These are phyloP conservation scores for Helostoma temminkii DNA, from an alignment of 2,797 vertebrate species.

Conservation along the genomic window DNA sequence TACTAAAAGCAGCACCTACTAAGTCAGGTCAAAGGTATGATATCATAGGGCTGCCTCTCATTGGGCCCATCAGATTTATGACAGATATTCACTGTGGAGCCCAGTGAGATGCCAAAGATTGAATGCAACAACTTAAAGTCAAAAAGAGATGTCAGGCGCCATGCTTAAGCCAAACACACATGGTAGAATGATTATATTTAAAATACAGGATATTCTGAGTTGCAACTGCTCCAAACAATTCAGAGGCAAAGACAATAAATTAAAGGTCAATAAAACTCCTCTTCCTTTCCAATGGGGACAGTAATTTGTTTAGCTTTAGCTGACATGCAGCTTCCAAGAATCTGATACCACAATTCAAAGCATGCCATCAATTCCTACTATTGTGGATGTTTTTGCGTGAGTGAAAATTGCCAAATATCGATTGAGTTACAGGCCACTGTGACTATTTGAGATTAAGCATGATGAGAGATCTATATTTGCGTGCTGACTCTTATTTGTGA, in stretches of 20 bases:
- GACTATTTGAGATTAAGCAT: slow-evolving; percentile 62
- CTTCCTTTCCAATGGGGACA: slow-evolving; percentile 34
- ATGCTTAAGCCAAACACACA: slow-evolving; percentile 4
- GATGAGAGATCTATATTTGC: slow-evolving; percentile 60
- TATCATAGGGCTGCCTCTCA: background rate
- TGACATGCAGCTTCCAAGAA: slow-evolving; percentile 51
- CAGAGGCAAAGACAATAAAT: slow-evolving; percentile 39
- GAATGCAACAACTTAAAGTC: background rate
- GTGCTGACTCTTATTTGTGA: slow-evolving; percentile 48
- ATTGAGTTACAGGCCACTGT: slow-evolving; percentile 63
- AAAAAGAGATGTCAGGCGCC: background rate
- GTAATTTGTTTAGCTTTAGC: slow-evolving; percentile 57
- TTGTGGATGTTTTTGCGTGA: slow-evolving; percentile 68
- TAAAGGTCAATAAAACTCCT: slow-evolving; percentile 31
- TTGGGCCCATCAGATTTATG: too few species aligned
- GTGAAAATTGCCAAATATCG: slow-evolving; percentile 55
- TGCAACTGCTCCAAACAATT: slow-evolving; percentile 12
- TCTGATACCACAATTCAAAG: slow-evolving; percentile 58
- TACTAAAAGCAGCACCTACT: background rate
- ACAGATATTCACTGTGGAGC: too few species aligned
- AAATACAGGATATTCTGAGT: slow-evolving; percentile 14
- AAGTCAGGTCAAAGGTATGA: background rate
- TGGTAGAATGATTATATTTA: background rate
- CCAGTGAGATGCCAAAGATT: background rate
- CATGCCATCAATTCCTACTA: slow-evolving; percentile 63